Evolutionary conservation across 2,113 vertebrate species (phyloP), one percentile per base, ranked within the genome.

Genomic region (Nibea albiflora): DNA sequence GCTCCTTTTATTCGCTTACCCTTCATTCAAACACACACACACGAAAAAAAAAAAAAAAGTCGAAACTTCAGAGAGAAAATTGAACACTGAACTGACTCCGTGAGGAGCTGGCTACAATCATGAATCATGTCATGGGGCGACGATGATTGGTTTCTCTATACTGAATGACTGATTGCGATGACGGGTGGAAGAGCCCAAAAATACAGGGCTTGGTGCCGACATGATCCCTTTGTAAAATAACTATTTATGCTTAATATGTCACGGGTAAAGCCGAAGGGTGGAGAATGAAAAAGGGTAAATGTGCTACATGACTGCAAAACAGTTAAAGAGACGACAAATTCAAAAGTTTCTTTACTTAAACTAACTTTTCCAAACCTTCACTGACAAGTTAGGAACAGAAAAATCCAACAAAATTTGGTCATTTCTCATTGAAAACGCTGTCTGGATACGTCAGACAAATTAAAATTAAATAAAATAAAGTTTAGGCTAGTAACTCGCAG

Each of bases 261-360:
- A 14, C 28, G 52, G 20, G 69, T 35, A 42, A 81, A 78, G 39
- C 61, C n/a, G 74, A 87, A 78, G 72, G 74, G 74, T 24, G 35
- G 61, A 80, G 62, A 78, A 73, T 81, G 57, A 3, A 46, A 73
- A 46, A 74, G 70, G 53, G 31, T 20, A 54, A 54, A 47, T 60
- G 60, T 68, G 88, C 86, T 83, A 79, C 81, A 89, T 49, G 81
- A 81, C 86, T 84, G 83, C 76, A 53, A 26, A 28, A 81, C 62
- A 81, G 26, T 77, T 52, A 52, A 72, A 83, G 50, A 62, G 20
- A 88, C 20, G 1, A 82, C 73, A 61, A 76, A 53, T 74, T 85
- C 57, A 65, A 70, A 49, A 16, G 31, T 28, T 35, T 17, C 14
- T 35, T 53, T 65, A 47, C 20, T 4, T 17, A 49, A 47, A 10